Evolutionary conservation across 2,797 vertebrate species (phyloP).

Genomic region (Anabacerthia variegaticeps): DNA sequence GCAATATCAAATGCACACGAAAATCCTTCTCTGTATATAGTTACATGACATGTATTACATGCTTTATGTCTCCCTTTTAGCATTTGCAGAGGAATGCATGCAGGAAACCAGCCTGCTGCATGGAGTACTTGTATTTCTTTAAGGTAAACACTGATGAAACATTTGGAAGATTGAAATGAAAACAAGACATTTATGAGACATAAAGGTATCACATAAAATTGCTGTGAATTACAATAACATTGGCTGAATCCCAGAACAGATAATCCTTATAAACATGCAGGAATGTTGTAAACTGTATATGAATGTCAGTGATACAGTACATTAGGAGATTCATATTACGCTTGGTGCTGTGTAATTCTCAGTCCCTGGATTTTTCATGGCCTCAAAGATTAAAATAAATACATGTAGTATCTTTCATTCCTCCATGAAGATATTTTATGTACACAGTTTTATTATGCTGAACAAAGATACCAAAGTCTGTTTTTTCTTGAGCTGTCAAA

Average conservation of each 20-base stretch:
- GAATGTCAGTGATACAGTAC: slow-evolving; percentile 70
- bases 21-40: slow-evolving; percentile 43
- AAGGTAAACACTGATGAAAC: slow-evolving; percentile 50
- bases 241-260: slow-evolving; percentile 68
- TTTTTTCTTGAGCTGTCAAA: slow-evolving; percentile 72
- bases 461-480: slow-evolving; percentile 61
- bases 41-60: not conserved
- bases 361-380: slow-evolving; percentile 48
- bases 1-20: not conserved
- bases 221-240: slow-evolving; percentile 67
- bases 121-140: slow-evolving; percentile 38
- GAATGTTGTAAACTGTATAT: slow-evolving; percentile 74
- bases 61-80: not conserved
- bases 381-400: slow-evolving; percentile 65
- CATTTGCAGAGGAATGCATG: slow-evolving; percentile 19
- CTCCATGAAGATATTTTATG: slow-evolving; percentile 64
- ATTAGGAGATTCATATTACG: slow-evolving; percentile 73
- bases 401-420: slow-evolving; percentile 30
- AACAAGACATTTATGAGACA: slow-evolving; percentile 70
- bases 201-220: slow-evolving; percentile 72
- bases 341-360: slow-evolving; percentile 49
- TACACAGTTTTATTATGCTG: slow-evolving; percentile 68
- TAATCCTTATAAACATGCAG: slow-evolving; percentile 74
- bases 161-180: slow-evolving; percentile 64
- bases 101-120: slow-evolving; percentile 37